Evolutionary conservation across 2,888 invertebrate species (phyloP), one percentile per base, ranked within the genome.

Genomic region (Agelastica alni): DNA sequence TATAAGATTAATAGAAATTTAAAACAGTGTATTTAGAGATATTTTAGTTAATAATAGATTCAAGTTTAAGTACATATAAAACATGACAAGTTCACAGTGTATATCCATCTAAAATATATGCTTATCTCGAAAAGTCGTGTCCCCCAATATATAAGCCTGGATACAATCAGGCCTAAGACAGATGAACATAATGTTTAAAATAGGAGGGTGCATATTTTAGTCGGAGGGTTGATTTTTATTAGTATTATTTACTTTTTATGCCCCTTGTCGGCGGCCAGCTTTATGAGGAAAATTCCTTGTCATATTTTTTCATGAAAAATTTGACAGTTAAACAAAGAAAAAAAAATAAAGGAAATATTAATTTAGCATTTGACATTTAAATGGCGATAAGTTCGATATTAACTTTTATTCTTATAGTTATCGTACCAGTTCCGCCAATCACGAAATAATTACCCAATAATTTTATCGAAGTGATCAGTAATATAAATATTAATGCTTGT

Each of bases 171-270:
- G 41, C 48, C 39, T 41, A 49, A 49, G 48, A 49, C 48, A 49
- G 48, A 49, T 49, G 48, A 49, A 20, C 48, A 49, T 49, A 41
- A 37, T 32, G 37, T 12, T 28, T 48, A 30, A 48, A 48, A 48
- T 46, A 20, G 30, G 41, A 48, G 48, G 48, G 48, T 49, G 48
- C 48, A 49, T 49, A 49, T 49, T 49, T 49, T 41, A 49, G 48
- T 41, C n/a, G 30, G 20, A 41, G 48, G 48, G 48, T 49, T 14
- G 41, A 20, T 36, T 47, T 48, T 49, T 49, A 41, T 49, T 41
- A 49, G 48, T 49, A 49, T 49, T 49, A 49, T 49, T 49, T 49
- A 41, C 48, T 49, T 49, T 49, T 41, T 32, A 36, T 49, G 48
- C 48, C 41, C 48, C 41, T 49, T 49, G 41, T 39, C 39, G 39